Conservation (phyloP, 2,888 invertebrate species). For the Clusia tigrina region DNA sequence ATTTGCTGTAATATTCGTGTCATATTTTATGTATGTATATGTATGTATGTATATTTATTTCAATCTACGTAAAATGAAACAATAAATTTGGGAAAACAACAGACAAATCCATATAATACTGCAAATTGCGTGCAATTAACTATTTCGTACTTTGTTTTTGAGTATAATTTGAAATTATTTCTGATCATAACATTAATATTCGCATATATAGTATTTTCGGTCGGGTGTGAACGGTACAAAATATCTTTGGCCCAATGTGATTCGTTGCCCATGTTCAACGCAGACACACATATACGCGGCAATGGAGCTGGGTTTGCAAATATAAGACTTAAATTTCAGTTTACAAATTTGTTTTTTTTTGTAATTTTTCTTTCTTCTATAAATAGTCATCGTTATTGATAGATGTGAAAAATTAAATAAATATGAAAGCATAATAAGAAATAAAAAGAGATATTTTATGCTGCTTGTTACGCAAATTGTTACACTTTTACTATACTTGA, state of each 20-base stretch:
- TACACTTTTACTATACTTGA: conserved; percentile 3
- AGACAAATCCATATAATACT: conserved; percentile 25
- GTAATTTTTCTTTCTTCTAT: conserved; percentile 41
- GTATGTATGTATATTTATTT: conserved; percentile 30
- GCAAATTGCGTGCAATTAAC: conserved; percentile 32
- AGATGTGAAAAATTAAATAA: conserved; percentile 54
- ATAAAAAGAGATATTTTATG: neutral
- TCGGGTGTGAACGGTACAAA: conserved; percentile 45
- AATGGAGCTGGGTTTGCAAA: conserved; percentile 56
- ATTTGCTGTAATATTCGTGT: neutral
- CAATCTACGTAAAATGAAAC: conserved; percentile 16
- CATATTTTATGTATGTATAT: conserved; percentile 11
- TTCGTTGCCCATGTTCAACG: conserved; percentile 38
- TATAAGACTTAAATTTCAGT: conserved; percentile 32
- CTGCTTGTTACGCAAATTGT: neutral
- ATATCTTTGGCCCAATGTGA: conserved; percentile 34
- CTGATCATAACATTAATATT: conserved; percentile 8
- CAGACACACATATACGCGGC: conserved; percentile 65
- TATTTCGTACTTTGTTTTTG: conserved; percentile 9
- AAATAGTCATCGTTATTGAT: conserved; percentile 65
- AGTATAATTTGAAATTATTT: conserved; percentile 9
- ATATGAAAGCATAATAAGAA: neutral
- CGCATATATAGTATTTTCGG: conserved; percentile 1
- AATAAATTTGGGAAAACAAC: neutral
- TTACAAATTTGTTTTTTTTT: too few relatives aligned